Evolutionary conservation across 2,888 invertebrate species (phyloP).

Genomic region (Parelbella ahira): DNA sequence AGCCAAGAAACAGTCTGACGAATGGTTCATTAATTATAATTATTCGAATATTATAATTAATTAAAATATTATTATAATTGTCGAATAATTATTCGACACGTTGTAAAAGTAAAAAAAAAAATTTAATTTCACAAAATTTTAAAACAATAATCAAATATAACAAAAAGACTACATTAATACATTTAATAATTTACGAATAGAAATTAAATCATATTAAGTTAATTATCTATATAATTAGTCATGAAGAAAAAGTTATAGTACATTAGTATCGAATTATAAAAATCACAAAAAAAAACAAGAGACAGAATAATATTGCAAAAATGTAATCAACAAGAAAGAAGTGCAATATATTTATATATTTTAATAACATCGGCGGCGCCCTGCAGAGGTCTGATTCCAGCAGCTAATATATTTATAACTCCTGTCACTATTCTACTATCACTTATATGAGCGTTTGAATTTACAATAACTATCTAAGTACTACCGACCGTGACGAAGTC

Average conservation of each 20-base stretch:
- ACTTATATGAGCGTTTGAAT: constrained; percentile 16
- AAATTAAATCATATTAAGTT: no score
- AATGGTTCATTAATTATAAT: no score
- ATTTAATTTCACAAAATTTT: neutral
- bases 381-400: constrained; percentile 1
- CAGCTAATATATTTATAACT: neutral
- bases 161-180: no score
- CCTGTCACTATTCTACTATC: constrained; percentile 14
- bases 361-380: no score
- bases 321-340: constrained; percentile 10
- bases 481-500: constrained; percentile 3
- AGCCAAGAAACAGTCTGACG: no score
- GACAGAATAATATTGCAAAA: constrained; percentile 12
- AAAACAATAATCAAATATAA: no score
- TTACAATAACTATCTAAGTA: constrained; percentile 12
- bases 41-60: no score
- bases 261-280: constrained; percentile 19
- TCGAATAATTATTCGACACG: no score
- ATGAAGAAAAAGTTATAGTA: no score
- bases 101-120: neutral
- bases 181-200: no score
- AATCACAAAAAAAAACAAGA: constrained; percentile 7
- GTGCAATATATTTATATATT: constrained; percentile 4
- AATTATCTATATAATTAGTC: no score
- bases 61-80: no score